phyloP scores from a whole-genome alignment of 2,797 vertebrate genomes.

The Leptoclinus maculatus region DNA sequence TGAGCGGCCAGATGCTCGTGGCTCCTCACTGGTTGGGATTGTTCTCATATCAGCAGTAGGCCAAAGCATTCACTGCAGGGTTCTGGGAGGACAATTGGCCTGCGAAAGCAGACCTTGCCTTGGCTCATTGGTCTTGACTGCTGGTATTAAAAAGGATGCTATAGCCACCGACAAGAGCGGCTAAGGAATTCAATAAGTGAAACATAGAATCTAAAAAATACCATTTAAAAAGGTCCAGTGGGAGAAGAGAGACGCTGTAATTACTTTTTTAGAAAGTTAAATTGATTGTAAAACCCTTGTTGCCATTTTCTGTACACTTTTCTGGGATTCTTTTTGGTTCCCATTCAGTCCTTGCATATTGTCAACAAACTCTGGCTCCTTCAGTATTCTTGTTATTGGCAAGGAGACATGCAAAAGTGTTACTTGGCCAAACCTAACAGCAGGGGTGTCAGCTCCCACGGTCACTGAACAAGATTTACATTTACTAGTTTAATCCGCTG shows the following conservation, averaged over 20 bases:
- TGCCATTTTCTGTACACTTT: constrained; percentile 53
- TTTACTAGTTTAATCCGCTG: constrained; percentile 15
- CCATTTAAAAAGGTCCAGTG: constrained; percentile 72
- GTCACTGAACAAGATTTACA: constrained; percentile 37
- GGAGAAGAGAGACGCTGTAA: constrained; percentile 78
- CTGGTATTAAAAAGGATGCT: constrained; percentile 85
- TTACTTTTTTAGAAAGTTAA: constrained; percentile 81
- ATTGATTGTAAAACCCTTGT: constrained; percentile 85
- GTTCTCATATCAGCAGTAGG: constrained; percentile 84
- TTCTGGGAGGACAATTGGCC: constrained; percentile 82
- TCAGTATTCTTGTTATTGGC: constrained; percentile 37
- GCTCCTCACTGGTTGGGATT: constrained; percentile 83
- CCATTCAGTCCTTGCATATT: constrained; percentile 44
- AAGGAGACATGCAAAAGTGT: constrained; percentile 29
- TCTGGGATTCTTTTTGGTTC: constrained; percentile 36
- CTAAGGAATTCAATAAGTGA: constrained; percentile 88
- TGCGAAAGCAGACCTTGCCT: constrained; percentile 78
- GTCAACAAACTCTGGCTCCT: constrained; percentile 48
- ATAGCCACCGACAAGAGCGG: constrained; percentile 83
- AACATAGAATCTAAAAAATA: constrained; percentile 88
- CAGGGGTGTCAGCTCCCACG: constrained; percentile 39
- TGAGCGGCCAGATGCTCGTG: constrained; percentile 79
- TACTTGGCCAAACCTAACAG: constrained; percentile 38
- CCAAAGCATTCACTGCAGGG: constrained; percentile 83
- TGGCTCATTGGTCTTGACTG: constrained; percentile 83